These are phyloP conservation scores for Agonopterix subpropinquella DNA, from an alignment of 2,888 invertebrate genomes.

Conservation along the genomic window DNA sequence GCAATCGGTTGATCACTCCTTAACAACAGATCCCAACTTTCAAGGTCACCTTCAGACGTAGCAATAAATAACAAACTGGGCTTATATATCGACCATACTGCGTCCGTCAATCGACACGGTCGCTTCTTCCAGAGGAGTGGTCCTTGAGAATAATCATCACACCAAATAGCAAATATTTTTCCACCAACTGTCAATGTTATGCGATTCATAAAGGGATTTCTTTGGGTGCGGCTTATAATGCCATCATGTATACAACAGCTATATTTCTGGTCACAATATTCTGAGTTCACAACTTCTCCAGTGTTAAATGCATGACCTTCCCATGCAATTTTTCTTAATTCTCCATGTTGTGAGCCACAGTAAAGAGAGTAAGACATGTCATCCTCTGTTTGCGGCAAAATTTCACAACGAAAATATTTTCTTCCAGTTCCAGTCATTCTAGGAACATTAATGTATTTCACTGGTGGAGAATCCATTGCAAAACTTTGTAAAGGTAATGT, in stretches of 20 bases:
- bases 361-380: constrained; percentile 46
- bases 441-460: constrained; percentile 47
- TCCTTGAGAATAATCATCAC: constrained; percentile 75
- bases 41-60: constrained; percentile 83
- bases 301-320: constrained; percentile 81
- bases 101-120: constrained; percentile 74
- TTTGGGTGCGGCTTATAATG: constrained; percentile 74
- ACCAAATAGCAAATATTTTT: constrained; percentile 84
- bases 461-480: constrained; percentile 40
- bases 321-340: constrained; percentile 72
- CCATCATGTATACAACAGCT: constrained; percentile 81
- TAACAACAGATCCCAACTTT: constrained; percentile 87
- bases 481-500: constrained; percentile 61
- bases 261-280: constrained; percentile 62
- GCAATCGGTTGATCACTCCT: constrained; percentile 81
- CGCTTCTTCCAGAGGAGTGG: constrained; percentile 82
- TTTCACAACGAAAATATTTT: constrained; percentile 54
- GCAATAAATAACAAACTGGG: constrained; percentile 83
- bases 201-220: constrained; percentile 78
- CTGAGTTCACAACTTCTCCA: constrained; percentile 77
- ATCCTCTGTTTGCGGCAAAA: constrained; percentile 37
- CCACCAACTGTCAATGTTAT: constrained; percentile 84
- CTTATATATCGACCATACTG: constrained; percentile 85
- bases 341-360: constrained; percentile 61
- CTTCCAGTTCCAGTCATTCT: constrained; percentile 44